phyloP scores from a whole-genome alignment of 2,797 vertebrate species.

The Pseudotriccus pelzelni region DNA sequence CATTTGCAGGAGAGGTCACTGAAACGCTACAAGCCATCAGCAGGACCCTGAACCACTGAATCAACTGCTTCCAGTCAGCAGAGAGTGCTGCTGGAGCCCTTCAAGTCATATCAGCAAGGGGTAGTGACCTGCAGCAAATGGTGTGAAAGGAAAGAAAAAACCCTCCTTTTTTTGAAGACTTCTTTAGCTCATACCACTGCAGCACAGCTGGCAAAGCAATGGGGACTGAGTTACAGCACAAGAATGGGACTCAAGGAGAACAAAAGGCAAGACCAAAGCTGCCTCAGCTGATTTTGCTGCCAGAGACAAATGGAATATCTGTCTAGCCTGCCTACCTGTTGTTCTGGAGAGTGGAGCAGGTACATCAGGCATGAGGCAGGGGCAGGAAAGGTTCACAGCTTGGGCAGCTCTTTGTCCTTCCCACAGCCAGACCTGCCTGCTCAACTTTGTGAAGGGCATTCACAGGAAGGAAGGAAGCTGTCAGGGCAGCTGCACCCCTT shows the following conservation, averaged over 20 bases:
- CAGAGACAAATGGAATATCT: neutral
- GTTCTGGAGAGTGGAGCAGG: neutral
- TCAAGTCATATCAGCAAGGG: accelerated
- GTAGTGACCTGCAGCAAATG: accelerated
- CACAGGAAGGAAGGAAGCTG: accelerated
- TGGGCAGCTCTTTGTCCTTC: neutral
- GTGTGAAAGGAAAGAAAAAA: neutral
- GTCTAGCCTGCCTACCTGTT: neutral
- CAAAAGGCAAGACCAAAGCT: neutral
- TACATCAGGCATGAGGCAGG: neutral
- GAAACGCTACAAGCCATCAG: neutral
- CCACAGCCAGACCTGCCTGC: accelerated
- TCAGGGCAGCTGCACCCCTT: neutral
- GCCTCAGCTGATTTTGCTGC: neutral
- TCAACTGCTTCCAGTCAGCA: neutral
- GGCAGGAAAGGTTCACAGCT: too few relatives aligned
- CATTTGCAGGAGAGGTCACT: neutral
- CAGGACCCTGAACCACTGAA: neutral
- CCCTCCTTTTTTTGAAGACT: neutral
- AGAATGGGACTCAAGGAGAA: neutral
- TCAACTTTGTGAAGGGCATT: neutral
- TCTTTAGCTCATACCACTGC: neutral
- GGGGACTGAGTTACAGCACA: accelerated
- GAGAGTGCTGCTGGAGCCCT: neutral
- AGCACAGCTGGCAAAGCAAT: neutral